A percentile compares a stretch with the other conserved stretches of the same genome.
phyloP scores from a whole-genome alignment of 2,113 vertebrate species.

The Carollia perspicillata region DNA sequence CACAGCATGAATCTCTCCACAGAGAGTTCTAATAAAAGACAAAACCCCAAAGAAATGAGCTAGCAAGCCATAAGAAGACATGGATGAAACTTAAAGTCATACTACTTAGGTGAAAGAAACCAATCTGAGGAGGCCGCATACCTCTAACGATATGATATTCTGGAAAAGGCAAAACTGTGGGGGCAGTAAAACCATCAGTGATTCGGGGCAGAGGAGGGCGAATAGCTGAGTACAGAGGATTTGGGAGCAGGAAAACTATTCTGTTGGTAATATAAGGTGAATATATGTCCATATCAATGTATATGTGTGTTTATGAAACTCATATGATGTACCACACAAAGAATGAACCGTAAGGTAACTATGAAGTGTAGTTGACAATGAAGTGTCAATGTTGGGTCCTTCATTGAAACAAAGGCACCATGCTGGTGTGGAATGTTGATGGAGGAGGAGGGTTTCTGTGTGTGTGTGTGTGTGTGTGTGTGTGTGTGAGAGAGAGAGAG shows the following conservation, averaged over 20 bases:
- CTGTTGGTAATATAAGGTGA: neutral
- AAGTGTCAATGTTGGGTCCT: neutral
- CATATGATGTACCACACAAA: neutral
- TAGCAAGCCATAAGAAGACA: neutral
- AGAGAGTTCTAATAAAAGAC: neutral
- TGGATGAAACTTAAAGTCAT: neutral
- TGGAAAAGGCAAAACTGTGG: neutral
- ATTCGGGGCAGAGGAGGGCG: neutral
- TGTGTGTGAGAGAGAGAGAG: neutral
- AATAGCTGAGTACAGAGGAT: accelerated
- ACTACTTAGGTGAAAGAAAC: neutral
- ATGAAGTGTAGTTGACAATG: neutral
- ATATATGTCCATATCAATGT: neutral
- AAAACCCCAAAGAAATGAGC: neutral
- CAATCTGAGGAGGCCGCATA: neutral
- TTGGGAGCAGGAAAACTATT: neutral
- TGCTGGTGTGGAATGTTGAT: neutral
- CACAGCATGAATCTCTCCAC: neutral
- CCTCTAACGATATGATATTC: neutral
- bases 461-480: neutral
- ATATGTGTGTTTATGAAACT: neutral
- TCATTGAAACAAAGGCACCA: neutral
- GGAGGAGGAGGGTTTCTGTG: neutral
- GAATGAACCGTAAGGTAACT: no score
- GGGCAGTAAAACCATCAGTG: neutral